Conservation (phyloP, 1,140 invertebrate species). For the Dryas iulia region DNA sequence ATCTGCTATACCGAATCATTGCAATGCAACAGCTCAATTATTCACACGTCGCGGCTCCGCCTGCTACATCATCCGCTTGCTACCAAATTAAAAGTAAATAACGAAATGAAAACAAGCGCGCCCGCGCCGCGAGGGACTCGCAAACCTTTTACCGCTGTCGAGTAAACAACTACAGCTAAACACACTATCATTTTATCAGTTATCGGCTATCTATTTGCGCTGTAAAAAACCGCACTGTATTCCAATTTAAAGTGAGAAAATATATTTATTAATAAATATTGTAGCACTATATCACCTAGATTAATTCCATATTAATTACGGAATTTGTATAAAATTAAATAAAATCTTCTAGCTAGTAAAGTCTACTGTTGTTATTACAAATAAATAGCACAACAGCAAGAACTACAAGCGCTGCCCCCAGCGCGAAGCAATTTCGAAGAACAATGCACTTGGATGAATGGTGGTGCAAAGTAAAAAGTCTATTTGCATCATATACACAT, state of each 20-base stretch:
- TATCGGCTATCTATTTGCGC: slow-evolving; percentile 60
- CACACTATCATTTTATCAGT: slow-evolving; percentile 75
- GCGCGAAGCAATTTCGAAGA: slow-evolving; percentile 74
- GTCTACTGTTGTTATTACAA: slow-evolving; percentile 30
- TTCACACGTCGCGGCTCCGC: slow-evolving; percentile 66
- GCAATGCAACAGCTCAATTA: slow-evolving; percentile 67
- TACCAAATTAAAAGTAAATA: slow-evolving; percentile 81
- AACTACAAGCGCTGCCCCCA: slow-evolving; percentile 61
- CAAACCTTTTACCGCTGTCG: slow-evolving; percentile 78
- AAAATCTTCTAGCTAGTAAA: slow-evolving; percentile 36
- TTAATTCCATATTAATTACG: no score
- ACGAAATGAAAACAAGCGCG: slow-evolving; percentile 77
- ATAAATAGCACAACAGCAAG: slow-evolving; percentile 56
- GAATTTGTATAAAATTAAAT: no score
- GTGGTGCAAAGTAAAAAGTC: slow-evolving; percentile 72
- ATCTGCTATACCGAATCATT: slow-evolving; percentile 42
- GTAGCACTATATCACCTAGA: no score
- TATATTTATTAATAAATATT: not conserved
- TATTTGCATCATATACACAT: slow-evolving; percentile 72
- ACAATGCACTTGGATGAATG: slow-evolving; percentile 75
- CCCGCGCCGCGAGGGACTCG: slow-evolving; percentile 68
- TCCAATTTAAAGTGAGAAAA: not conserved
- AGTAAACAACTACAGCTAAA: slow-evolving; percentile 74
- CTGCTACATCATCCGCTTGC: slow-evolving; percentile 75
- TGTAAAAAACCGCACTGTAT: slow-evolving; percentile 40